Percentiles rank a stretch among this genome's conserved stretches.
These are phyloP conservation scores for Podotricha telesiphe DNA, from an alignment of 2,888 invertebrate species.

Conservation along the genomic window DNA sequence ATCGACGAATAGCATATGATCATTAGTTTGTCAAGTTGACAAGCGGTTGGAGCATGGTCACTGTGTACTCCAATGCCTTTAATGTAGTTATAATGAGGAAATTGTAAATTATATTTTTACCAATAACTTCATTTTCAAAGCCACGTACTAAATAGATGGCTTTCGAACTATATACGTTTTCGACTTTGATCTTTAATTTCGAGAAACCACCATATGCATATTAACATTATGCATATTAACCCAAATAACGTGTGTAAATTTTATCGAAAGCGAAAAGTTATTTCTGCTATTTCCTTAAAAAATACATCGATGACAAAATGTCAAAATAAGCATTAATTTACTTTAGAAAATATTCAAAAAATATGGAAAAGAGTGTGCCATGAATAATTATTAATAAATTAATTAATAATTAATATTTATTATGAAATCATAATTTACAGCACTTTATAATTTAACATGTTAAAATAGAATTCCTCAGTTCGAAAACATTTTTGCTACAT, in stretches of 20 bases:
- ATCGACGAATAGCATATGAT: not conserved
- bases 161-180: not conserved
- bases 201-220: not conserved
- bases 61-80: slow-evolving; percentile 14
- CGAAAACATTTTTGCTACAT: no score
- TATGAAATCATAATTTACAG: no score
- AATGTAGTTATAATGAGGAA: slow-evolving; percentile 9
- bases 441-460: no score
- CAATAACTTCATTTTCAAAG: slow-evolving; percentile 14
- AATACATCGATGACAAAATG: not conserved
- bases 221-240: not conserved
- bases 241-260: not conserved
- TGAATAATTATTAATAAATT: no score
- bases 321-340: not conserved
- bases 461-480: no score
- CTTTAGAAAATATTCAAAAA: not conserved
- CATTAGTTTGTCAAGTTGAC: not conserved
- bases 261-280: not conserved
- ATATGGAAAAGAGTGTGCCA: no score
- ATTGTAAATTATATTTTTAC: slow-evolving; percentile 7
- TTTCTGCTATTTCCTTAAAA: not conserved
- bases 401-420: no score
- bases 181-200: slow-evolving; percentile 1
- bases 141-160: slow-evolving; percentile 7
- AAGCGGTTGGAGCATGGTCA: not conserved